A percentile compares a stretch with the other conserved stretches of the same genome.
Evolutionary conservation across 2,797 vertebrate genomes (phyloP).

Genomic region (Anguilla megastoma): DNA sequence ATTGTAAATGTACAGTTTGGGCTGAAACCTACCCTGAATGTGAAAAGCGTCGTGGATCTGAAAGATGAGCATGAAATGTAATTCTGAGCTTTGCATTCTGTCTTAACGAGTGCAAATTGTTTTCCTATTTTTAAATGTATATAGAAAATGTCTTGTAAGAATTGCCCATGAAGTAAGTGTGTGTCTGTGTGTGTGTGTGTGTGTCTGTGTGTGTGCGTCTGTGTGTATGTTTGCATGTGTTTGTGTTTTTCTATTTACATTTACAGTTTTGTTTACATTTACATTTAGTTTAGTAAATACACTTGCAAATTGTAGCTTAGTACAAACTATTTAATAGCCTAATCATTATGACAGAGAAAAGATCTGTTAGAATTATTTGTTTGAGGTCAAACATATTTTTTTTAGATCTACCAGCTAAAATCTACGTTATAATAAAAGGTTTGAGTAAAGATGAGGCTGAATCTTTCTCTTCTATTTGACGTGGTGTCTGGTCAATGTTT

Average conservation of each 20-base stretch:
- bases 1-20: not conserved
- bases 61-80: not conserved
- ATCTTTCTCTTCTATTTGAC: not conserved
- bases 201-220: not conserved
- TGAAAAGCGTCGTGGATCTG: not conserved
- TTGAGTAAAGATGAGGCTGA: not conserved
- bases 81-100: not conserved
- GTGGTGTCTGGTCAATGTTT: not conserved
- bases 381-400: not conserved
- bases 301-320: not conserved
- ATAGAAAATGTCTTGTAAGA: not conserved
- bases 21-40: not conserved
- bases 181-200: too few species aligned
- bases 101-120: not conserved
- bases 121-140: not conserved
- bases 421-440: not conserved
- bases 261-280: constrained; percentile 68
- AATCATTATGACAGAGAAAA: constrained; percentile 2
- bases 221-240: constrained; percentile 44
- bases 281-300: constrained; percentile 29
- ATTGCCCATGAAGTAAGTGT: not conserved
- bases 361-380: not conserved
- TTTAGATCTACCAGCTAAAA: not conserved
- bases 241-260: constrained; percentile 67
- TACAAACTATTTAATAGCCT: too few species aligned